phyloP scores from a whole-genome alignment of 2,113 vertebrate species.

The Proteles cristata region DNA sequence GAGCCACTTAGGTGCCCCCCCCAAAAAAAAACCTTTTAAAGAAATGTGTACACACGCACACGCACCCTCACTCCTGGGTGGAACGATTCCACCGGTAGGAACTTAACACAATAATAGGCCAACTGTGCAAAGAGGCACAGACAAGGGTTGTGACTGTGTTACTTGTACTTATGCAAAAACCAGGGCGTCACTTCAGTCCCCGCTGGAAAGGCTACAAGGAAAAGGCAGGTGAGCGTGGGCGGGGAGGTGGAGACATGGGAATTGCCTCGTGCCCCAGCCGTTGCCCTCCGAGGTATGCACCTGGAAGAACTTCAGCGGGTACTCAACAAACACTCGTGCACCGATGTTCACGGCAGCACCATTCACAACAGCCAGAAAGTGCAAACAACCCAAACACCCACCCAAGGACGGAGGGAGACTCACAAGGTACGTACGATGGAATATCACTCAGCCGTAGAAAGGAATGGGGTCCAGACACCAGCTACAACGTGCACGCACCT shows the following conservation, averaged over 20 bases:
- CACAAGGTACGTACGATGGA: background rate
- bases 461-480: background rate
- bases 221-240: no score
- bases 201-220: background rate
- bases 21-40: background rate
- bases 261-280: background rate
- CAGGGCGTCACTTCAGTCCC: no score
- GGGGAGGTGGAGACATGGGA: background rate
- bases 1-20: no score
- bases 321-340: background rate
- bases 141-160: background rate
- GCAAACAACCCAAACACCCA: background rate
- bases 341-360: no score
- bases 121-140: background rate
- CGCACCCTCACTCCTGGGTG: no score
- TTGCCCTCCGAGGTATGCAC: background rate
- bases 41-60: background rate
- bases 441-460: background rate
- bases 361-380: background rate
- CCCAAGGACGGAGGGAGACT: no score
- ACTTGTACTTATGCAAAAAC: background rate
- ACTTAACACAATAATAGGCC: background rate
- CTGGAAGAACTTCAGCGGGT: no score
- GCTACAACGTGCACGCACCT: accelerated
- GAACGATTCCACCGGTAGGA: background rate